Base-by-base conservation (phyloP, 2,113 vertebrate species). In the Galemys pyrenaicus region DNA sequence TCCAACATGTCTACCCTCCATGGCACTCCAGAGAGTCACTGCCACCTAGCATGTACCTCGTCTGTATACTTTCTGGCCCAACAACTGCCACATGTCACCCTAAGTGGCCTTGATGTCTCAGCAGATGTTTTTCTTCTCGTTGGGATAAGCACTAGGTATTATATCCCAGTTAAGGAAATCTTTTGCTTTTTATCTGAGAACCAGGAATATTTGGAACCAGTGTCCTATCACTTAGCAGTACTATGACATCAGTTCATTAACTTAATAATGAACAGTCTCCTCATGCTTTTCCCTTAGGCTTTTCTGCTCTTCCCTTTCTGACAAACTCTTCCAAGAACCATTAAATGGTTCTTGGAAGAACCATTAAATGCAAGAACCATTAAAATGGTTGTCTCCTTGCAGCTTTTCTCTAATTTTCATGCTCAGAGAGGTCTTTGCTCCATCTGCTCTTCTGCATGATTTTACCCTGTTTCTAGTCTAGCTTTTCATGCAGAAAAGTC, bases 211-310 rank as follows among this genome's bases (percentile, higher is more conserved):
- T 87, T 67, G 73, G 35, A 92, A 84, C 22, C 54, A 62, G 35
- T 82, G 37, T 84, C 60, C 49, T 49, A 74, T 77, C 17, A 60
- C 4, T 67, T 74, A n/a, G n/a, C n/a, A n/a, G n/a, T n/a, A n/a
- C n/a, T n/a, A n/a, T n/a, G n/a, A n/a, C n/a, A n/a, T 65, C 28
- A 28, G 19, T 60, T 51, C 77, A 95, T 94, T 77, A 51, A 64
- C 56, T 77, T 81, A 54, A 81, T 67, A 49, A 91, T 54, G 19
- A 92, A 24, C 22, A 75, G 73, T 51, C 15, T 11, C 11, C 49
- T 35, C 2, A 6, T 41, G 22, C 1, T 49, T 12, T 79, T 92
- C 7, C 51, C 28, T 60, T 6, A 37, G 64, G 6, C n/a, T 9
- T 65, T 79, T 64, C 71, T 49, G 30, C 12, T 68, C 58, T 28